A percentile compares a stretch with the other conserved stretches of the same genome.
These are phyloP conservation scores for Siderastrea radians DNA, from an alignment of 92 coral and sea anemone species.

Conservation along the genomic window DNA sequence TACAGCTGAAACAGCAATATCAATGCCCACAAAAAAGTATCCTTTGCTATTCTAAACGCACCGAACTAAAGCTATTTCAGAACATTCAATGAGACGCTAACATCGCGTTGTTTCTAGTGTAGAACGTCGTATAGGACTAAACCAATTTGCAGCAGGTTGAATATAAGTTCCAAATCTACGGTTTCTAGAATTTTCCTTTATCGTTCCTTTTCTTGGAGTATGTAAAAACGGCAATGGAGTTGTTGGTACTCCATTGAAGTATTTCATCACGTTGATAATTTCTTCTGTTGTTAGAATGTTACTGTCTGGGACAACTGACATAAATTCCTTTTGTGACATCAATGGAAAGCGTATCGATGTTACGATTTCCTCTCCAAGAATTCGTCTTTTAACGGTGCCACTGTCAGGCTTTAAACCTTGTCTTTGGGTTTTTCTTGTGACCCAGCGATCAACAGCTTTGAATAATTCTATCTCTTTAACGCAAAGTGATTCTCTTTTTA, in stretches of 20 bases:
- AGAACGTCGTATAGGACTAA: conserved; percentile 9
- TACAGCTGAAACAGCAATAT: neutral
- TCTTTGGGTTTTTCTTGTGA: conserved; percentile 9
- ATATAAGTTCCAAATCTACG: conserved; percentile 39
- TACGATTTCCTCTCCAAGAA: conserved; percentile 41
- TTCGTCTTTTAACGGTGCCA: neutral
- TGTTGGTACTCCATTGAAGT: conserved; percentile 29
- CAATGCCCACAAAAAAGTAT: neutral
- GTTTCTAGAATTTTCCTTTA: neutral
- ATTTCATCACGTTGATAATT: conserved; percentile 37
- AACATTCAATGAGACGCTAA: neutral
- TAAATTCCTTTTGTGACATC: conserved; percentile 45
- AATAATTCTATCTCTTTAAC: conserved; percentile 26
- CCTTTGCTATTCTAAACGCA: neutral
- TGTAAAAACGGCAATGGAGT: conserved; percentile 18
- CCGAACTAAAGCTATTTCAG: too few species aligned
- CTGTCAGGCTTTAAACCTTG: neutral
- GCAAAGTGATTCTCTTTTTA: conserved; percentile 33
- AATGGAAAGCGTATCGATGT: conserved; percentile 37
- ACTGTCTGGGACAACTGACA: conserved; percentile 38
- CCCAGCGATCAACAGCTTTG: conserved; percentile 58
- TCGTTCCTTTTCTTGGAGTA: conserved; percentile 32
- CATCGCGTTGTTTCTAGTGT: neutral
- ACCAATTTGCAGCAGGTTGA: conserved; percentile 39
- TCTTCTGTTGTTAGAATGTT: conserved; percentile 35